A percentile compares a stretch with the other conserved stretches of the same genome.
Conservation (phyloP, 2,888 invertebrate genomes). For the Drosophila hawaiiensis region DNA sequence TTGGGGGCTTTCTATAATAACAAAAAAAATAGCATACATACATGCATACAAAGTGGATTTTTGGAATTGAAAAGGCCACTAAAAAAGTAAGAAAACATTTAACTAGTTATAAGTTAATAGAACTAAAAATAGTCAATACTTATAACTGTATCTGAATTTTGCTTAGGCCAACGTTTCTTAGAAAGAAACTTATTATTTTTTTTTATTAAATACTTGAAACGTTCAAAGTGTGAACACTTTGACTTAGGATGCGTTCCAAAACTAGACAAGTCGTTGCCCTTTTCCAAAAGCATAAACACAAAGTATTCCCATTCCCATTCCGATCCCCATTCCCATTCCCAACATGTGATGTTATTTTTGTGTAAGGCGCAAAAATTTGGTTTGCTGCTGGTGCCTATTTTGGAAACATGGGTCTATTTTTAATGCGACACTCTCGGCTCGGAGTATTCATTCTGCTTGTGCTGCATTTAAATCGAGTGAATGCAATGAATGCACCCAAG, state of each 20-base stretch:
- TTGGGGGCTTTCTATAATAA: conserved; percentile 6
- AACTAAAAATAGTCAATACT: not conserved
- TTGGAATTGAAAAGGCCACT: conserved; percentile 35
- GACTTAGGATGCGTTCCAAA: conserved; percentile 34
- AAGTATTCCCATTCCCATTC: conserved; percentile 10
- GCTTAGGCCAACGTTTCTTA: not conserved
- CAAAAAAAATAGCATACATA: conserved; percentile 44
- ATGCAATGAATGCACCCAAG: conserved; percentile 15
- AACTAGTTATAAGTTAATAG: not conserved
- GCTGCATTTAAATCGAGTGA: conserved; percentile 20
- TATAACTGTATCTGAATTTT: not conserved
- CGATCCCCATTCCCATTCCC: conserved; percentile 17
- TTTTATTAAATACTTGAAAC: conserved; percentile 1
- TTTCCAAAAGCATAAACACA: conserved; percentile 62
- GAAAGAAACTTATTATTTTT: not conserved
- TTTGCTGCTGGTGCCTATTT: conserved; percentile 47
- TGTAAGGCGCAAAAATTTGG: conserved; percentile 53
- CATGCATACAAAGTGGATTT: conserved; percentile 48
- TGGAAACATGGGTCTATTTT: conserved; percentile 49
- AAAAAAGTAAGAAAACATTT: conserved; percentile 38
- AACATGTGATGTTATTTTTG: conserved; percentile 63
- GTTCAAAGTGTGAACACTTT: conserved; percentile 30
- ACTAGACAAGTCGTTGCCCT: conserved; percentile 65
- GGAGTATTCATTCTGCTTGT: conserved; percentile 14
- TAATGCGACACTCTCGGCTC: conserved; percentile 40